phyloP scores from a whole-genome alignment of 1,140 invertebrate genomes.

The Tetragnatha versicolor region DNA sequence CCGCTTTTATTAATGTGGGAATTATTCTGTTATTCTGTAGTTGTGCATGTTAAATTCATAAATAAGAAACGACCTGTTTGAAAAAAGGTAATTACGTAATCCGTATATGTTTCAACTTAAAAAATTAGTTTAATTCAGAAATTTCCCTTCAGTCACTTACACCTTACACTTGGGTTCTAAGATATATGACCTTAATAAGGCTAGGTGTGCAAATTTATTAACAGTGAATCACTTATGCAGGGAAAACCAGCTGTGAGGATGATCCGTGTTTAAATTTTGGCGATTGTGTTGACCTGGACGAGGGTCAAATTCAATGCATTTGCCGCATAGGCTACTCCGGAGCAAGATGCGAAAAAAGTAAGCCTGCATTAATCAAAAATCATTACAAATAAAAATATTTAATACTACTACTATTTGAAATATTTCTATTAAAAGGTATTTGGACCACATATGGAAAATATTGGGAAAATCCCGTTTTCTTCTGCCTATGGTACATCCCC shows the following conservation, averaged over 20 bases:
- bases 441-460: not conserved
- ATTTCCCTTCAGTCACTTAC: too few relatives aligned
- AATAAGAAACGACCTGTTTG: too few relatives aligned
- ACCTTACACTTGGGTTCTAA: too few relatives aligned
- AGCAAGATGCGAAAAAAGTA: slow-evolving; percentile 22
- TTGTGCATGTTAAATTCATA: too few relatives aligned
- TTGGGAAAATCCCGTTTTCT: not conserved
- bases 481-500: not conserved
- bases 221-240: not conserved
- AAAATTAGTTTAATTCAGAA: too few relatives aligned
- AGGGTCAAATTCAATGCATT: slow-evolving; percentile 1
- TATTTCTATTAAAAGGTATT: not conserved
- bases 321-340: slow-evolving; percentile 9
- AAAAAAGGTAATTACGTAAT: too few relatives aligned
- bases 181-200: too few relatives aligned
- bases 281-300: slow-evolving; percentile 12
- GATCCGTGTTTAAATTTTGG: slow-evolving; percentile 26
- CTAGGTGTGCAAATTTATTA: too few relatives aligned
- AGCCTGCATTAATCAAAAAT: not conserved
- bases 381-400: not conserved
- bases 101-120: too few relatives aligned
- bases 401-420: not conserved
- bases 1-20: too few relatives aligned
- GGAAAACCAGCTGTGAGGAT: slow-evolving; percentile 17
- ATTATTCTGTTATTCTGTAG: too few relatives aligned